Evolutionary conservation across 2,888 invertebrate genomes (phyloP).

Genomic region (Molorchus minor): DNA sequence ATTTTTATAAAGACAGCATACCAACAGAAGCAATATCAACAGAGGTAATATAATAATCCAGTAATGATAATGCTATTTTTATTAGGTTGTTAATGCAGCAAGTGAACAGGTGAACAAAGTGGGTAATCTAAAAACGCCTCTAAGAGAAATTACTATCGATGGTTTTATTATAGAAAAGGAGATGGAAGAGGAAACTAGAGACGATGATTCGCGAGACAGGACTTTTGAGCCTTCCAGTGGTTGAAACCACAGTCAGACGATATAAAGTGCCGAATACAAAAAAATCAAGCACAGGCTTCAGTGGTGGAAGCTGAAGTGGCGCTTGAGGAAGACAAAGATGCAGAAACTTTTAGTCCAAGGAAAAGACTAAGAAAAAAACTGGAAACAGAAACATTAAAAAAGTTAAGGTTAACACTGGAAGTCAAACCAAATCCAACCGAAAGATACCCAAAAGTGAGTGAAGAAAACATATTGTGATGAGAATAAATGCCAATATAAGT

Average conservation of each 20-base stretch:
- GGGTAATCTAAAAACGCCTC: constrained; percentile 6
- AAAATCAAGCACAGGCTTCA: not conserved
- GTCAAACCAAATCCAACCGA: constrained; percentile 7
- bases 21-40: not conserved
- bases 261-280: no score
- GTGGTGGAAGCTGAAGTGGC: constrained; percentile 6
- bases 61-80: not conserved
- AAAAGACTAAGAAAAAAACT: constrained; percentile 1
- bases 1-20: no score
- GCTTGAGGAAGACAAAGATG: constrained; percentile 8
- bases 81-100: constrained; percentile 6
- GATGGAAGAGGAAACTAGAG: constrained; percentile 1
- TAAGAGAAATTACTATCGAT: constrained; percentile 5
- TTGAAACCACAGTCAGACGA: not conserved
- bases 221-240: constrained; percentile 1
- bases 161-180: constrained; percentile 4
- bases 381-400: constrained; percentile 1
- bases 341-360: not conserved
- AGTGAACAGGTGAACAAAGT: constrained; percentile 2
- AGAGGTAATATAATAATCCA: constrained; percentile 3
- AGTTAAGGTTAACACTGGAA: no score
- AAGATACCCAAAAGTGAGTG: constrained; percentile 7
- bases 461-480: constrained; percentile 5
- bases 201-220: constrained; percentile 7
- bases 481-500: not conserved